Evolutionary conservation across 2,113 vertebrate species (phyloP).

Genomic region (Barbus barbus): DNA sequence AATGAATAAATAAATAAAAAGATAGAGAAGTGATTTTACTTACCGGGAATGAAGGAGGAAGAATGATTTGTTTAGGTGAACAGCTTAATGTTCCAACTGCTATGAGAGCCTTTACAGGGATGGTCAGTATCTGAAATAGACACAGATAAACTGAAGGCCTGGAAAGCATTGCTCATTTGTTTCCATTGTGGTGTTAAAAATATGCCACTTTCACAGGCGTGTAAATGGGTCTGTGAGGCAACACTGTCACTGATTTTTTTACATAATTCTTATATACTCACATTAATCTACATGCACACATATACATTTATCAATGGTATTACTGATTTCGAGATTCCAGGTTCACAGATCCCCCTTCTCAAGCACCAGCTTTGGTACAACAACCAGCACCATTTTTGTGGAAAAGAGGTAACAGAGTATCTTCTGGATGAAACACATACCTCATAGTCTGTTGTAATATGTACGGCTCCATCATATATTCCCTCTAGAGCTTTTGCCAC

Average conservation of each 20-base stretch:
- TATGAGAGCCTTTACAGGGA: slow-evolving; percentile 86
- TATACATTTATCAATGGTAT: no score
- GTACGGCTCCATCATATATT: slow-evolving; percentile 89
- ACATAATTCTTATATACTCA: no score
- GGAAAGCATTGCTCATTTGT: neutral
- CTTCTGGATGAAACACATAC: slow-evolving; percentile 63
- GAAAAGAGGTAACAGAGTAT: neutral
- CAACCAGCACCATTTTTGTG: neutral
- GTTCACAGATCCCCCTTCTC: neutral
- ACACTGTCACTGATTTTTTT: neutral
- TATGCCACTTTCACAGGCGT: no score
- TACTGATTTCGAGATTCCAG: neutral
- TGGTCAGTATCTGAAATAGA: slow-evolving; percentile 81
- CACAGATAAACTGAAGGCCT: neutral
- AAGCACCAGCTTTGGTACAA: neutral
- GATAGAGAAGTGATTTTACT: no score
- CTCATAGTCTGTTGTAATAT: slow-evolving; percentile 97
- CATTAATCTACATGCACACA: no score
- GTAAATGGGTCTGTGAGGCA: no score
- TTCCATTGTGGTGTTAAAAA: no score
- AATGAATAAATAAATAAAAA: no score
- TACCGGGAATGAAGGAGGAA: slow-evolving; percentile 87
- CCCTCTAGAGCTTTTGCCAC: slow-evolving; percentile 91
- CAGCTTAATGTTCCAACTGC: slow-evolving; percentile 85
- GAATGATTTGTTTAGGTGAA: slow-evolving; percentile 82